A percentile compares a stretch with the other conserved stretches of the same genome.
phyloP scores from a whole-genome alignment of 2,113 vertebrate species.

The Lepus americanus region DNA sequence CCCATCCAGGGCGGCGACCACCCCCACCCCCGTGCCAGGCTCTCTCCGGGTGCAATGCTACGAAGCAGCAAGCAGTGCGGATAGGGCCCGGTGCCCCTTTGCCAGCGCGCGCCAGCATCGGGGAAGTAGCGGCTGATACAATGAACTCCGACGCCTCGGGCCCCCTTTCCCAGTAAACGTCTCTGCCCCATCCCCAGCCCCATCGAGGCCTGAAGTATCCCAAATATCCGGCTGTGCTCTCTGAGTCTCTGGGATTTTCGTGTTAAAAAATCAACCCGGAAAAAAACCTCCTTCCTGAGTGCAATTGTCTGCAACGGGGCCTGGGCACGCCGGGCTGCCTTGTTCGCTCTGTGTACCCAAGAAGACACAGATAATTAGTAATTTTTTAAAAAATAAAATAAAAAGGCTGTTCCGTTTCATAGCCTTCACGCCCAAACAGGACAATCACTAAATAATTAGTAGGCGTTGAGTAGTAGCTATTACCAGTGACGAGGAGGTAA shows the following conservation, averaged over 20 bases:
- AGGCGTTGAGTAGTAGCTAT: not conserved
- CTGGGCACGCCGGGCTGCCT: not conserved
- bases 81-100: not conserved
- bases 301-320: slow-evolving; percentile 7
- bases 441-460: slow-evolving; percentile 5
- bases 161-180: slow-evolving; percentile 57
- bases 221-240: not conserved
- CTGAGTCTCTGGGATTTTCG: slow-evolving; percentile 36
- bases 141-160: slow-evolving; percentile 61
- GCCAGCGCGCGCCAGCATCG: not conserved
- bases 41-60: not conserved
- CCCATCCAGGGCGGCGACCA: rapidly evolving
- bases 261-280: slow-evolving; percentile 44
- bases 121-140: slow-evolving; percentile 58
- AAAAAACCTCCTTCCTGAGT: not conserved
- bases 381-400: not conserved
- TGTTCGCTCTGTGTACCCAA: slow-evolving; percentile 12
- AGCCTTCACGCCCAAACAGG: not conserved
- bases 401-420: not conserved
- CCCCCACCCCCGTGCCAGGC: not conserved
- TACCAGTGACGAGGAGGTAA: not conserved
- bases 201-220: not conserved
- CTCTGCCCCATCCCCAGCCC: not conserved
- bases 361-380: not conserved
- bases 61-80: rapidly evolving